Evolutionary conservation across 2,797 vertebrate species (phyloP).

Genomic region (Tapera naevia): DNA sequence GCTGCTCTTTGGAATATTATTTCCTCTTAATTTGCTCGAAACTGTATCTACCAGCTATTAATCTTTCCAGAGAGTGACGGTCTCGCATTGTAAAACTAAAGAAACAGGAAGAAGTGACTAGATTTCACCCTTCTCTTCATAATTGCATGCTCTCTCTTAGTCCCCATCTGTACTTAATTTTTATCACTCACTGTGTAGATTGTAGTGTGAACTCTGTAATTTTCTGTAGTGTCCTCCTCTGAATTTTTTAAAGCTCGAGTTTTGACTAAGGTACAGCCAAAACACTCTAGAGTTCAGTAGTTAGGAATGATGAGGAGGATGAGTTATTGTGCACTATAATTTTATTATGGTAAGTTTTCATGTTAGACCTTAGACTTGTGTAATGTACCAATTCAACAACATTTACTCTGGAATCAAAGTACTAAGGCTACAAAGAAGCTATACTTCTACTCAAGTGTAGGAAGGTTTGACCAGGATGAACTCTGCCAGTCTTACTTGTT

Average conservation of each 20-base stretch:
- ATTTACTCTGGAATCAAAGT: not conserved
- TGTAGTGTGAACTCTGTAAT: not conserved
- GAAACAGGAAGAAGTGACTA: not conserved
- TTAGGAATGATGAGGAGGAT: not conserved
- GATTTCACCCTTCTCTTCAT: not conserved
- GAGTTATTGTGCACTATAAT: not conserved
- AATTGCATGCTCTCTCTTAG: not conserved
- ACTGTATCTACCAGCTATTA: not conserved
- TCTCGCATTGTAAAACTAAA: not conserved
- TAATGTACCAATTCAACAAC: not conserved
- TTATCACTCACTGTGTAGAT: not conserved
- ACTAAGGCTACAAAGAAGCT: not conserved
- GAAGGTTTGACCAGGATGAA: not conserved
- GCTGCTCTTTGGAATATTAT: not conserved
- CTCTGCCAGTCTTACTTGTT: not conserved
- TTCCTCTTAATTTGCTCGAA: not conserved
- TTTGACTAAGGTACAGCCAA: not conserved
- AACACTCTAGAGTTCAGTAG: not conserved
- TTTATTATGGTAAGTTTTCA: not conserved
- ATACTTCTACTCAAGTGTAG: not conserved
- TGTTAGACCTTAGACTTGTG: not conserved
- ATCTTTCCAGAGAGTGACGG: not conserved
- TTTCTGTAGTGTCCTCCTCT: not conserved
- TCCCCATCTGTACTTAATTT: not conserved
- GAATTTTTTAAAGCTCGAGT: not conserved